Evolutionary conservation across 2,113 vertebrate species (phyloP).

Genomic region (Ceratotherium simum): DNA sequence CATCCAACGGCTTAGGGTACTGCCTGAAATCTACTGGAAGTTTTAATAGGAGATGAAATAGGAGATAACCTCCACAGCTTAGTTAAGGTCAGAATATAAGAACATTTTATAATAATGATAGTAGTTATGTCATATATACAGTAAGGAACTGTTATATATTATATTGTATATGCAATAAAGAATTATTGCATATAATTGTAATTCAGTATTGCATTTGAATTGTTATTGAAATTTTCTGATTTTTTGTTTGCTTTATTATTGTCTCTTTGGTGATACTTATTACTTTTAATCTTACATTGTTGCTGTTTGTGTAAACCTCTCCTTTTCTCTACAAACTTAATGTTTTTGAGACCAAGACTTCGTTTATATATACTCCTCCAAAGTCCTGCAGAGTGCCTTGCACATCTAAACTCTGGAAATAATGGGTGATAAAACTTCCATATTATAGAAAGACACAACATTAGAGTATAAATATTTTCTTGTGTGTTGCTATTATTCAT

Average conservation of each 20-base stretch:
- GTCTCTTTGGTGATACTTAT: background rate
- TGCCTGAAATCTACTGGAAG: background rate
- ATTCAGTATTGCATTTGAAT: background rate
- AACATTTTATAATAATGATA: background rate
- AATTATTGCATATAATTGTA: background rate
- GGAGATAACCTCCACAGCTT: background rate
- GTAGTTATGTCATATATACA: background rate
- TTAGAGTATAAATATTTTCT: background rate
- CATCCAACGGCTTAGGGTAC: background rate
- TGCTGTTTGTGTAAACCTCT: background rate
- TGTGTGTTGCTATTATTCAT: background rate
- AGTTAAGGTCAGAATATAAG: background rate
- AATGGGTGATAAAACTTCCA: background rate
- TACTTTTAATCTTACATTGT: background rate
- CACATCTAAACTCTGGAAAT: background rate
- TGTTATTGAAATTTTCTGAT: background rate
- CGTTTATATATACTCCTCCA: background rate
- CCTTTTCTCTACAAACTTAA: background rate
- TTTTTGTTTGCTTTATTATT: background rate
- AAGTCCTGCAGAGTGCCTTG: background rate
- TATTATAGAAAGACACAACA: background rate
- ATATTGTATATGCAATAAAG: background rate
- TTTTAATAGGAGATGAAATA: background rate
- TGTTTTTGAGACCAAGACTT: background rate
- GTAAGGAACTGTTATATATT: background rate